Conservation (phyloP, 2,797 vertebrate species). For the Aldrovandia affinis region DNA sequence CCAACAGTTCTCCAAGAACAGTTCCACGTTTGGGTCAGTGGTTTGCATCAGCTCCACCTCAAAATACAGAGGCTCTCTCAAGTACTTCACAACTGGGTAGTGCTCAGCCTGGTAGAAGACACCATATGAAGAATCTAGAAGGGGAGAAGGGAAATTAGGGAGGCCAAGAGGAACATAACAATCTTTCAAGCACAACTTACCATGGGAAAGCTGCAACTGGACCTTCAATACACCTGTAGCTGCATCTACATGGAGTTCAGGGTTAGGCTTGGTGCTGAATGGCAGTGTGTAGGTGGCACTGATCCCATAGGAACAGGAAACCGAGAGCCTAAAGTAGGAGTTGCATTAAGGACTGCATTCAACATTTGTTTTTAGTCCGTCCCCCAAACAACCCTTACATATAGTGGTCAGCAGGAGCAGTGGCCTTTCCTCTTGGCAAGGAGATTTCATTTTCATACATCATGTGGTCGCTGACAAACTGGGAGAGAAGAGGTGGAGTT, state of each 20-base stretch:
- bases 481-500: not conserved
- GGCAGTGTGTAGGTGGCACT: conserved; percentile 53
- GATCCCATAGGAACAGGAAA: conserved; percentile 71
- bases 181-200: conserved; percentile 47
- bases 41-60: conserved; percentile 68
- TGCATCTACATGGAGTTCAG: conserved; percentile 55
- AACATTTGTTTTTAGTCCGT: too few relatives aligned
- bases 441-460: conserved; percentile 75
- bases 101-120: conserved; percentile 62
- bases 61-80: conserved; percentile 71
- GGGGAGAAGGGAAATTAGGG: not conserved
- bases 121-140: conserved; percentile 61
- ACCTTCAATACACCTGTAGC: conserved; percentile 65
- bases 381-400: conserved; percentile 7
- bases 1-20: conserved; percentile 76
- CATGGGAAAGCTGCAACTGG: conserved; percentile 65
- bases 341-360: too few relatives aligned
- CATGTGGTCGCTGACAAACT: conserved; percentile 72
- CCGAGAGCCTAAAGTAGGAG: conserved; percentile 56
- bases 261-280: conserved; percentile 52
- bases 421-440: conserved; percentile 43
- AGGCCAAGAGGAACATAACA: not conserved
- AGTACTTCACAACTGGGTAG: conserved; percentile 66
- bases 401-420: conserved; percentile 11
- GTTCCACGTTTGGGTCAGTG: conserved; percentile 62